Base-by-base conservation (phyloP, 2,113 vertebrate species). In the Poeciliopsis occidentalis region DNA sequence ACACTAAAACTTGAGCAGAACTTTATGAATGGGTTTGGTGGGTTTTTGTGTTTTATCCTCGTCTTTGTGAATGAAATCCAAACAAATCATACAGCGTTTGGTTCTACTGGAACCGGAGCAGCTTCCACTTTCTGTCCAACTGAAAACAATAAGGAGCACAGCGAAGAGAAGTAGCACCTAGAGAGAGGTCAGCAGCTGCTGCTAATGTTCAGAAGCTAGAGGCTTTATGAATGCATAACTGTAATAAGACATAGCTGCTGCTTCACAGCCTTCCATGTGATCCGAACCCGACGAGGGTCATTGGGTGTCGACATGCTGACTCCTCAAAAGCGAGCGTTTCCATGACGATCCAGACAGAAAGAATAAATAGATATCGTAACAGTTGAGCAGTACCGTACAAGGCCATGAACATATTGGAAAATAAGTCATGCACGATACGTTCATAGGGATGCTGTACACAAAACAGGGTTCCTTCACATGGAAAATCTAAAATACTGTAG, bases 331-430 rank as follows among this genome's bases (percentile, higher is more conserved):
- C 85, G 81, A 87, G 76, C 83, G 76, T 88, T 86, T 90, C 71
- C 84, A 80, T 89, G 78, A 85, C 69, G 67, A 37, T 70, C 75
- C 34, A 76, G 75, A 84, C 70, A 81, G 69, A 87, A 87, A 91
- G 81, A 78, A 90, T 85, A 90, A 77, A 83, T 77, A 82, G 78
- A 86, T 79, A 85, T 70, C 83, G 65, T 80, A 89, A 89, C 80
- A 89, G 67, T 84, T 87, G 31, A 89, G 89, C 83, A 85, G 84
- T 88, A 89, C 85, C 80, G 71, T 86, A 89, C 91, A 88, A 92
- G 87, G 90, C 83, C 82, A 79, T 90, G 88, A 70, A 89, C 88
- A 83, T 80, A 83, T 60, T 60, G 79, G 74, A 87, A 89, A 88
- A 71, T 44, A 84, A 88, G 41, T 63, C 88, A 92, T 89, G 88